Percentiles rank a stretch among this genome's conserved stretches.
phyloP scores from a whole-genome alignment of 2,888 invertebrate genomes.

The Buathra laborator region DNA sequence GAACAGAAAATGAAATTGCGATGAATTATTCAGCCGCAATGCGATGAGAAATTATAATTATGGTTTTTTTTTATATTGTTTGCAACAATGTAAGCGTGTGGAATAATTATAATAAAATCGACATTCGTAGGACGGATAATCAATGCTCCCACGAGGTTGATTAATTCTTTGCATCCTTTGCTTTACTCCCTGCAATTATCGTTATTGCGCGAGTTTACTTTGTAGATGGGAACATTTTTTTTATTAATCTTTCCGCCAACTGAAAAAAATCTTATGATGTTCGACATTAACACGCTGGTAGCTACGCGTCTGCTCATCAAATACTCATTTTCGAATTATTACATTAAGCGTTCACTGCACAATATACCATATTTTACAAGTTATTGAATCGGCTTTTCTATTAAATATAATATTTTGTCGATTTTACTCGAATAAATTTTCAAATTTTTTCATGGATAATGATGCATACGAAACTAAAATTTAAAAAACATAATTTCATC shows the following conservation, averaged over 20 bases:
- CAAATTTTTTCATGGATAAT: too few relatives aligned
- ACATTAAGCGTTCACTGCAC: too few relatives aligned
- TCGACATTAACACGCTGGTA: too few relatives aligned
- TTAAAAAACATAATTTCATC: too few relatives aligned
- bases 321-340: too few relatives aligned
- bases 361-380: too few relatives aligned
- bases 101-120: constrained; percentile 33
- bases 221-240: neutral
- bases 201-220: neutral
- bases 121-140: neutral
- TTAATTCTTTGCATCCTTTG: constrained; percentile 14
- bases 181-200: constrained; percentile 42
- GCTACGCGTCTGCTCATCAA: too few relatives aligned
- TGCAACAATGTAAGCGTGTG: constrained; percentile 1
- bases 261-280: too few relatives aligned
- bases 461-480: too few relatives aligned
- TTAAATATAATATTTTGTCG: too few relatives aligned
- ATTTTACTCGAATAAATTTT: too few relatives aligned
- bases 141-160: constrained; percentile 13
- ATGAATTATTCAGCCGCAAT: constrained; percentile 9
- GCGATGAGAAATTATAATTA: neutral
- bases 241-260: neutral
- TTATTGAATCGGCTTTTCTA: too few relatives aligned
- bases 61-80: neutral
- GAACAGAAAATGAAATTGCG: neutral